Base-by-base conservation (phyloP, 2,113 vertebrate genomes). In the Onychorhynchus coronatus region DNA sequence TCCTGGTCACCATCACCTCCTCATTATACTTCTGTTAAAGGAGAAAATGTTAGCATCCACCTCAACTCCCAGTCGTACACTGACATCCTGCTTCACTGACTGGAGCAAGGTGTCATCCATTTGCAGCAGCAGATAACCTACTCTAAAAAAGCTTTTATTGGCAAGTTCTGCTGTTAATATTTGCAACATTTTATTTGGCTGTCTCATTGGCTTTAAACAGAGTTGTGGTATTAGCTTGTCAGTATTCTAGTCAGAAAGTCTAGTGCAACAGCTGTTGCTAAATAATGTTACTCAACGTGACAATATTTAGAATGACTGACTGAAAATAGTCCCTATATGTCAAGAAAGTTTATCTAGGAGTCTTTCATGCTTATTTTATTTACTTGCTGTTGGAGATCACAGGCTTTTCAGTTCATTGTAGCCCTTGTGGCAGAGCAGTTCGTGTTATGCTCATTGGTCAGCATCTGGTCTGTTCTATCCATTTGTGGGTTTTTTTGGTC, bases 211-310 rank as follows among this genome's bases (percentile, higher is more conserved):
- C 74, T 92, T 92, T 86, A 83, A 84, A 31, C 1, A 3, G 30
- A 14, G 17, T 41, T 77, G 37, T 74, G 67, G 14, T 77, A 59
- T 90, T 65, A 81, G 52, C 61, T 81, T 11, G 9, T 75, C 44
- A 62, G 70, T 73, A 42, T 91, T 91, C 72, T 58, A 66, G 33
- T 88, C 63, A 71, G 89, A 79, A 79, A 94, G 65, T 79, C 62
- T 68, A 89, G 52, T 59, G 73, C 35, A 78, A 63, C 83, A 89
- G 86, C 73, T 94, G 58, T 87, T 89, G 49, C 74, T 93, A 76
- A 94, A 79, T 73, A 89, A 31, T 62, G 71, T 87, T 91, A 58
- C 77, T 91, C 52, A 87, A 20, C 0, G 0, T 96, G 94, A 70
- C 66, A 76, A 31, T 91, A 55, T 85, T 94, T 89, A 70, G 74